Conservation (phyloP, 2,888 invertebrate genomes). For the Yponomeuta cagnagella region DNA sequence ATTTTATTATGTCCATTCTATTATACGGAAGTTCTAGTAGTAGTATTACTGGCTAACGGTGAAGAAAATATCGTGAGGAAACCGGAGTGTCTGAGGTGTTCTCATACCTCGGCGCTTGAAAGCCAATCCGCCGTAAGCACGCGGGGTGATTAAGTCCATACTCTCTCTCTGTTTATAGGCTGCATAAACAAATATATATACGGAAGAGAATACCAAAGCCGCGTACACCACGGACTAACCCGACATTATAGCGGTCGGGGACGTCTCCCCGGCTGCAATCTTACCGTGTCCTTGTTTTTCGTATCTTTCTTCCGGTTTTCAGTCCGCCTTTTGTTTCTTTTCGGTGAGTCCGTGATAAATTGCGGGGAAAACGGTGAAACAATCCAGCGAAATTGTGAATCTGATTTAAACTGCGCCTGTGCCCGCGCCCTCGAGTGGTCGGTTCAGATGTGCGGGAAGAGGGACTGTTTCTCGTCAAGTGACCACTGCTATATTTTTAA, state of each 20-base stretch:
- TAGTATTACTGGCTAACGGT: no score
- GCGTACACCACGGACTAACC: not conserved
- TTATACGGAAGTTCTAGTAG: no score
- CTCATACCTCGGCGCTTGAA: no score
- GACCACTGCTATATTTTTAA: no score
- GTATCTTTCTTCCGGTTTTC: not conserved
- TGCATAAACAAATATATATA: not conserved
- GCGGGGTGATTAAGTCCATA: no score
- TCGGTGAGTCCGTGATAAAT: constrained; percentile 5
- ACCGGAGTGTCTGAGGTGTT: no score
- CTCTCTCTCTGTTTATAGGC: no score
- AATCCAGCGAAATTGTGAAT: not conserved
- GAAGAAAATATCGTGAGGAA: no score
- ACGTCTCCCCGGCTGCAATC: not conserved
- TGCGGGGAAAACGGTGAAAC: constrained; percentile 8
- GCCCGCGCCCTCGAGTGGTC: not conserved
- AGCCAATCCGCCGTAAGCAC: no score
- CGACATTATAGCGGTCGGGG: not conserved
- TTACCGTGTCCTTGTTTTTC: not conserved
- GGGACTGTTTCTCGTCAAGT: not conserved
- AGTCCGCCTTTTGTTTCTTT: not conserved
- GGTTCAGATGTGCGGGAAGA: not conserved
- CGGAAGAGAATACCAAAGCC: not conserved
- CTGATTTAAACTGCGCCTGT: not conserved
- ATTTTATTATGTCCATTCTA: no score